Evolutionary conservation across 2,797 vertebrate genomes (phyloP).

Genomic region (Choloepus didactylus): DNA sequence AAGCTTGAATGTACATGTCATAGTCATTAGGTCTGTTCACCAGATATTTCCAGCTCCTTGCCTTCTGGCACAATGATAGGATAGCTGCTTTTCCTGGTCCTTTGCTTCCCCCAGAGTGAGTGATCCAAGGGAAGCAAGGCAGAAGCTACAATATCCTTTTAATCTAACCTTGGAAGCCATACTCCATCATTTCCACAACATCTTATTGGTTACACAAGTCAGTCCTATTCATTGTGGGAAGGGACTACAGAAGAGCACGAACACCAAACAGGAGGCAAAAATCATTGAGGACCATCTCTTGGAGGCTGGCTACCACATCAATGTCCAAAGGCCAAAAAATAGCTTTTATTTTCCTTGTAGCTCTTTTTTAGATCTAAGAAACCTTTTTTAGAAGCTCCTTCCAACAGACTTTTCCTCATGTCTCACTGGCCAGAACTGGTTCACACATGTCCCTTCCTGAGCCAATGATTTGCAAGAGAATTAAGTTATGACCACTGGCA

Average conservation of each 20-base stretch:
- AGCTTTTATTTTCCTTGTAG: not conserved
- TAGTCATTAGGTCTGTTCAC: not conserved
- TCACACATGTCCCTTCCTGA: not conserved
- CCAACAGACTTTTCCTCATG: not conserved
- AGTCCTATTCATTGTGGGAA: not conserved
- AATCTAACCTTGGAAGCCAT: not conserved
- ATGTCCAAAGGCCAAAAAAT: not conserved
- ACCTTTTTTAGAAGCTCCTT: not conserved
- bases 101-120: not conserved
- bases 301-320: not conserved
- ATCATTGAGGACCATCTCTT: not conserved
- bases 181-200: not conserved
- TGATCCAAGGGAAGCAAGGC: not conserved
- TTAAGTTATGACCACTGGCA: not conserved
- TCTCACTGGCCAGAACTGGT: not conserved
- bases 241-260: not conserved
- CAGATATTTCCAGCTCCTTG: not conserved
- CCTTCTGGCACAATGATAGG: not conserved
- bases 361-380: not conserved
- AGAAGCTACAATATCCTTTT: not conserved
- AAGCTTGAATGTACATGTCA: not conserved
- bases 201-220: not conserved
- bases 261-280: too few relatives aligned
- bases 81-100: not conserved
- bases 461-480: not conserved